Evolutionary conservation across 1,140 invertebrate species (phyloP).

Genomic region (Wiebesia pumilae): DNA sequence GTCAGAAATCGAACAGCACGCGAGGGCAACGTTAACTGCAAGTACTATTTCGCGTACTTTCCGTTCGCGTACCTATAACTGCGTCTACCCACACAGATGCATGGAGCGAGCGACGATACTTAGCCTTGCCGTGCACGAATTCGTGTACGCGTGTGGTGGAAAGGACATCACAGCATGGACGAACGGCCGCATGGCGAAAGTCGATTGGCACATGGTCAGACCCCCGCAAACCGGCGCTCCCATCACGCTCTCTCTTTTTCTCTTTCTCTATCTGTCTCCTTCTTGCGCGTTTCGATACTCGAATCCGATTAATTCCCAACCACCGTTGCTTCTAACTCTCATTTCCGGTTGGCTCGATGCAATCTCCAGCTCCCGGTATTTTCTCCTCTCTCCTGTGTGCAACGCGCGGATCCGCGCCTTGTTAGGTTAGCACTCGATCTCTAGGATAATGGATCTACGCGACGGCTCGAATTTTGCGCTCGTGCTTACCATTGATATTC

Average conservation of each 20-base stretch:
- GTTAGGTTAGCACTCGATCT: too few relatives aligned
- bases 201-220: slow-evolving; percentile 29
- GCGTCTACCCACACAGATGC: not conserved
- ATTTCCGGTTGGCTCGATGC: slow-evolving; percentile 2
- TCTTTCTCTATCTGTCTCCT: not conserved
- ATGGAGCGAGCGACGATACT: not conserved
- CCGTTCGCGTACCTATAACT: not conserved
- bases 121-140: not conserved
- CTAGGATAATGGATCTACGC: not conserved
- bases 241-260: not conserved
- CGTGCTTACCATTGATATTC: too few relatives aligned
- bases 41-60: not conserved
- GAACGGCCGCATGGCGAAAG: slow-evolving; percentile 12
- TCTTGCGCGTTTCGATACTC: slow-evolving; percentile 4
- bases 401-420: not conserved
- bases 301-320: slow-evolving; percentile 47
- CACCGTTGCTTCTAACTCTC: slow-evolving; percentile 32
- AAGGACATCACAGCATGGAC: not conserved
- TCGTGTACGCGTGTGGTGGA: not conserved
- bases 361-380: not conserved
- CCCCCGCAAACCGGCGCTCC: not conserved
- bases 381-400: not conserved
- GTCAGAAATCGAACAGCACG: slow-evolving; percentile 34
- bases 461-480: not conserved
- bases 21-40: not conserved